Base-by-base conservation (phyloP, 2,113 vertebrate species). In the Sinocyclocheilus anophthalmus region DNA sequence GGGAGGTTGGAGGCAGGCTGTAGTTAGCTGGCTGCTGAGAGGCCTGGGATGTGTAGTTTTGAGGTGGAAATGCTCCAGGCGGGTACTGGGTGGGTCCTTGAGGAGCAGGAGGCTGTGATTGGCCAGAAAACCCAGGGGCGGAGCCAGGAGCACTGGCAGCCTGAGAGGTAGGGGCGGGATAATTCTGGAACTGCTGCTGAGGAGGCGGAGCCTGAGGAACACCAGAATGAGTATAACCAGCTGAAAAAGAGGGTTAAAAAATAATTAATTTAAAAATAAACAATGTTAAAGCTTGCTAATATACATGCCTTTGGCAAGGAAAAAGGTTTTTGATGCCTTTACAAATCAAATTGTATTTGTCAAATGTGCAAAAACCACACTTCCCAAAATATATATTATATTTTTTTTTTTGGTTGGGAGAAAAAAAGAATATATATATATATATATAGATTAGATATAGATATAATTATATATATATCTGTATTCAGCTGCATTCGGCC, bases 141-240 rank as follows among this genome's bases (percentile, higher is more conserved):
- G 96, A 97, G 94, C 87, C 95, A 63, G 87, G 95, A 88, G 92
- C 91, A 39, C 69, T 53, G 11, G 93, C 87, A 82, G 96, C 96
- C 90, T 97, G 96, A 50, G 96, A 95, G 1, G 96, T 91, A 2
- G 96, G 95, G 76, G 97, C 95, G 18, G 92, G 95, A 87, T 98
- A 99, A 92, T 96, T 96, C 81, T 96, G 97, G 92, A 97, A 98
- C 93, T 97, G 98, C 93, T 97, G 98, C 65, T 93, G 96, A 12
- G 96, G 96, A 0, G 96, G 93, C 37, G 95, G 93, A 53, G 92
- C 96, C 81, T 97, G 97, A 75, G 97, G 94, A 76, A 93, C 94
- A 88, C 96, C 94, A 0, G 96, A 93, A 93, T 97, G 97, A 90
- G 91, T 96, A 92, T 99, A 99, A 83, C 96, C 97, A 93, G 95